Percentiles rank a stretch among this genome's conserved stretches.
These are phyloP conservation scores for Drepana falcataria DNA, from an alignment of 2,888 invertebrate species.

Conservation along the genomic window DNA sequence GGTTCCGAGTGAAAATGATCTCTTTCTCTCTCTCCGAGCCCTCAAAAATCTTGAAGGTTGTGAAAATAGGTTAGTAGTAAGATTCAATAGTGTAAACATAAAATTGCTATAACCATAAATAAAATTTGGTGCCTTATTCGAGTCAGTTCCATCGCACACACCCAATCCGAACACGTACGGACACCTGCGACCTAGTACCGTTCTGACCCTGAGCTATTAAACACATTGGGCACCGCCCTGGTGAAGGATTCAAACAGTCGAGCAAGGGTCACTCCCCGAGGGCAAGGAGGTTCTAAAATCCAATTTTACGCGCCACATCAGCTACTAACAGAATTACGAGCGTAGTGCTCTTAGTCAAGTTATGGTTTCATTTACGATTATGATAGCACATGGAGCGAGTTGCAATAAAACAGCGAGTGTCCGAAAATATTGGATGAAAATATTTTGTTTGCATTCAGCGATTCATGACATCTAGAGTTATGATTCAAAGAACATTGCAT, in stretches of 20 bases:
- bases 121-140: too few species aligned
- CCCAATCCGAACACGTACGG: not conserved
- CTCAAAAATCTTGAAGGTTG: too few species aligned
- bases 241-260: constrained; percentile 59
- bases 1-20: too few species aligned
- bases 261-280: constrained; percentile 52
- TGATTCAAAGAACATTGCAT: too few species aligned
- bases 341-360: constrained; percentile 48
- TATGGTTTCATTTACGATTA: constrained; percentile 56
- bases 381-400: constrained; percentile 30
- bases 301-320: constrained; percentile 59
- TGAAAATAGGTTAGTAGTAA: too few species aligned
- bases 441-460: not conserved
- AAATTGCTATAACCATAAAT: too few species aligned
- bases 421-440: not conserved
- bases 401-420: constrained; percentile 14
- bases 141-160: too few species aligned
- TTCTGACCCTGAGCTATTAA: constrained; percentile 52
- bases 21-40: too few species aligned
- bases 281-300: constrained; percentile 49
- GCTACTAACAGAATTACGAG: constrained; percentile 57
- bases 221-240: constrained; percentile 41
- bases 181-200: constrained; percentile 44
- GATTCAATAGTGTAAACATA: too few species aligned
- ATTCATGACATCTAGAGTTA: too few species aligned